These are phyloP conservation scores for Cetoscarus ocellatus DNA, from an alignment of 2,797 vertebrate species.

Conservation along the genomic window DNA sequence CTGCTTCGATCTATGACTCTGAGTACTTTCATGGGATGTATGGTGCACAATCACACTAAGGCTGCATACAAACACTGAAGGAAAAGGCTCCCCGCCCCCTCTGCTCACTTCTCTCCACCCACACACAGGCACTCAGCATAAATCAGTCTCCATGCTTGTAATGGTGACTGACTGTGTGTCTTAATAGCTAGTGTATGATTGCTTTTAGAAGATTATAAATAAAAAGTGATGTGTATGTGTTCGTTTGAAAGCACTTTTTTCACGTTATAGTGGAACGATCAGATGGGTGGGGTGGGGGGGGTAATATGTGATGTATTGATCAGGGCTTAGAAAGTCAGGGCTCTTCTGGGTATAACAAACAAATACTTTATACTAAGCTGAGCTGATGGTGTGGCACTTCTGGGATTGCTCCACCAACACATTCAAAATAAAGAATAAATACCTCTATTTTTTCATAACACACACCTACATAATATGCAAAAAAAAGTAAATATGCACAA, in stretches of 20 bases:
- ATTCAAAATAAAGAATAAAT: not conserved
- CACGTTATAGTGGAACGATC: not conserved
- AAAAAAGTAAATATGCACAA: not conserved
- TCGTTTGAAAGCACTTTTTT: slow-evolving; percentile 8
- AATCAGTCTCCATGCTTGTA: slow-evolving; percentile 40
- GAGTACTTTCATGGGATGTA: slow-evolving; percentile 45
- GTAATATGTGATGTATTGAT: slow-evolving; percentile 33
- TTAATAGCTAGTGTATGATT: slow-evolving; percentile 43
- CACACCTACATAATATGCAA: not conserved
- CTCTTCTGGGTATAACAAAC: not conserved
- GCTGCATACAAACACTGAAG: slow-evolving; percentile 44
- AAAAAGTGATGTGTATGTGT: slow-evolving; percentile 11
- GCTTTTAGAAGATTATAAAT: slow-evolving; percentile 47
- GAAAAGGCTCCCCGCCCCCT: slow-evolving; percentile 17
- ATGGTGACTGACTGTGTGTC: slow-evolving; percentile 53
- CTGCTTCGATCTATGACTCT: slow-evolving; percentile 3
- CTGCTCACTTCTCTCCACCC: slow-evolving; percentile 24
- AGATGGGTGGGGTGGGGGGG: not conserved
- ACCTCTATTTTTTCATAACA: not conserved
- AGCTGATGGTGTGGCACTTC: slow-evolving; percentile 11
- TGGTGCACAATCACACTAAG: slow-evolving; percentile 35
- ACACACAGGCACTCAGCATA: slow-evolving; percentile 50
- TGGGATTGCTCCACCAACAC: not conserved
- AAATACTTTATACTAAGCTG: slow-evolving; percentile 3
- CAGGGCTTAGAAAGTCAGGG: not conserved